These are phyloP conservation scores for Clarias magur DNA, from an alignment of 2,113 vertebrate genomes.

Conservation along the genomic window DNA sequence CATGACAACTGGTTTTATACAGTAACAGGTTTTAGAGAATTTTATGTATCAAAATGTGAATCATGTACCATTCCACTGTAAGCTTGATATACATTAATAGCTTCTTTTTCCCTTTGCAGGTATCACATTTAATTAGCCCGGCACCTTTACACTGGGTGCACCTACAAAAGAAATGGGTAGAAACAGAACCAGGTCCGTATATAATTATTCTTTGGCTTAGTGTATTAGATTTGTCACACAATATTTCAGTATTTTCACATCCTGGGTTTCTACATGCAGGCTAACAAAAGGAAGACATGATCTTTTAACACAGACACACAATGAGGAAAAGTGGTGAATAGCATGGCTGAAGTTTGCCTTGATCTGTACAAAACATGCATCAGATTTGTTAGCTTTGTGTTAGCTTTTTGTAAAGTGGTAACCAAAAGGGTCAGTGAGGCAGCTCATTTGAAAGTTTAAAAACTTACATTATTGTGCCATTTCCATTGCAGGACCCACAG, in stretches of 20 bases:
- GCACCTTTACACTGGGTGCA: slow-evolving; percentile 50
- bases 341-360: neutral
- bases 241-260: neutral
- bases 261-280: neutral
- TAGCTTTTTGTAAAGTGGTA: neutral
- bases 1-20: neutral
- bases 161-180: slow-evolving; percentile 39
- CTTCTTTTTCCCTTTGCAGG: slow-evolving; percentile 65
- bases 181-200: neutral
- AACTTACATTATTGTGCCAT: slow-evolving; percentile 60
- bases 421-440: neutral
- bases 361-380: neutral
- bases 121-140: slow-evolving; percentile 51
- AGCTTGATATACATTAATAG: slow-evolving; percentile 69
- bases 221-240: neutral
- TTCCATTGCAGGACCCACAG: slow-evolving; percentile 55
- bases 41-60: neutral
- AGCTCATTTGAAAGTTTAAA: neutral
- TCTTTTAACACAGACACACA: neutral
- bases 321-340: neutral
- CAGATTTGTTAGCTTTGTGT: neutral
- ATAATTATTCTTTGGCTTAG: neutral
- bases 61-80: slow-evolving; percentile 70
- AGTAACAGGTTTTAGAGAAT: neutral
- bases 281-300: neutral